Percentiles rank a stretch among this genome's conserved stretches.
These are phyloP conservation scores for Heteromyza rotundicornis DNA, from an alignment of 2,888 invertebrate genomes.

Conservation along the genomic window DNA sequence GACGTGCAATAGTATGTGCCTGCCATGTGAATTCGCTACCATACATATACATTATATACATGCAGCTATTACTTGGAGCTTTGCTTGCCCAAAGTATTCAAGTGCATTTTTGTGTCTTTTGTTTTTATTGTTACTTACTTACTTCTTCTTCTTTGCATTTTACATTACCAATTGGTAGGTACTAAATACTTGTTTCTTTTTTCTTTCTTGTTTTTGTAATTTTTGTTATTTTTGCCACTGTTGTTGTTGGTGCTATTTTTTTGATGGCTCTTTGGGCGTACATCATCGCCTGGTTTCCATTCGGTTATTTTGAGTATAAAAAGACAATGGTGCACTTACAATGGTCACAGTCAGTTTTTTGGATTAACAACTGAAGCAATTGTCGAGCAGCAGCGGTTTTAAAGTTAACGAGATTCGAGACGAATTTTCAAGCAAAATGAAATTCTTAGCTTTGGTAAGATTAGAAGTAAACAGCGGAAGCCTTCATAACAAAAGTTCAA, in stretches of 20 bases:
- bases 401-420: not conserved
- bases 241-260: slow-evolving; percentile 8
- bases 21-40: too few species aligned
- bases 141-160: slow-evolving; percentile 44
- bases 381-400: slow-evolving; percentile 20
- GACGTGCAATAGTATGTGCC: too few species aligned
- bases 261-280: not conserved
- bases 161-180: slow-evolving; percentile 39
- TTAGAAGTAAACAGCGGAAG: too few species aligned
- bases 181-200: slow-evolving; percentile 15
- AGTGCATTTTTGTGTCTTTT: too few species aligned
- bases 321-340: slow-evolving; percentile 34
- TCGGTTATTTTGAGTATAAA: slow-evolving; percentile 38
- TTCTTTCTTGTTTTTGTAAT: slow-evolving; percentile 5
- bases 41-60: too few species aligned
- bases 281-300: not conserved
- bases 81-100: too few species aligned
- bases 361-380: slow-evolving; percentile 40
- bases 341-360: slow-evolving; percentile 45
- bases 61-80: too few species aligned
- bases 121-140: slow-evolving; percentile 32
- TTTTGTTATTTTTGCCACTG: not conserved
- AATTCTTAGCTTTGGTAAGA: slow-evolving; percentile 50
- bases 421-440: slow-evolving; percentile 38
- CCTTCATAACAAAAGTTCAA: too few species aligned